Evolutionary conservation across 2,113 vertebrate species (phyloP).

Genomic region (Limanda limanda): DNA sequence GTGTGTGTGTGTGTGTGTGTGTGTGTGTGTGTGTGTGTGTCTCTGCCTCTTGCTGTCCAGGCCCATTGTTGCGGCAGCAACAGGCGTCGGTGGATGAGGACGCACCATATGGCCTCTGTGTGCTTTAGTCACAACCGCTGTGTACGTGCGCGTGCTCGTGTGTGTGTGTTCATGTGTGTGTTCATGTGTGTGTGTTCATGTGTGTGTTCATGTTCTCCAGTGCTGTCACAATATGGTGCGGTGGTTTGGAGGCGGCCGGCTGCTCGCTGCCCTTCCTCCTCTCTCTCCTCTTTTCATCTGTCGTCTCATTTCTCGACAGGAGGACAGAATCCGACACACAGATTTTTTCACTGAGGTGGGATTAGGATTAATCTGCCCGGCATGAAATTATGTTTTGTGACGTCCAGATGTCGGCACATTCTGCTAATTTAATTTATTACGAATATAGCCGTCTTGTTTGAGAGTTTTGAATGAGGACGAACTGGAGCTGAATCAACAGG

Average conservation of each 20-base stretch:
- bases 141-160: conserved; percentile 46
- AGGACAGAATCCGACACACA: conserved; percentile 59
- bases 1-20: conserved; percentile 82
- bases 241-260: conserved; percentile 77
- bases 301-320: conserved; percentile 51
- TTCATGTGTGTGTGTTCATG: conserved; percentile 27
- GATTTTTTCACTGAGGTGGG: conserved; percentile 45
- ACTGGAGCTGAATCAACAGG: conserved; percentile 68
- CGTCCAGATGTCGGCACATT: conserved; percentile 22
- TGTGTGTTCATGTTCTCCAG: conserved; percentile 86
- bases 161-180: too few species aligned
- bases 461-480: too few species aligned
- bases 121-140: conserved; percentile 89
- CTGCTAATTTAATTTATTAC: neutral
- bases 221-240: conserved; percentile 87
- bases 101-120: conserved; percentile 97
- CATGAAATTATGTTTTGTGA: conserved; percentile 46
- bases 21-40: conserved; percentile 82
- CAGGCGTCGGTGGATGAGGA: conserved; percentile 90
- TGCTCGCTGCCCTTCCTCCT: conserved; percentile 41
- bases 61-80: conserved; percentile 95
- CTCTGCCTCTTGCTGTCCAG: conserved; percentile 85
- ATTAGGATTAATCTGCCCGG: conserved; percentile 56
- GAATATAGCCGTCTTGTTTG: too few species aligned
- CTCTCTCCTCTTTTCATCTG: conserved; percentile 55